A percentile compares a stretch with the other conserved stretches of the same genome.
Evolutionary conservation across 2,113 vertebrate species (phyloP).

Genomic region (Tragelaphus scriptus): DNA sequence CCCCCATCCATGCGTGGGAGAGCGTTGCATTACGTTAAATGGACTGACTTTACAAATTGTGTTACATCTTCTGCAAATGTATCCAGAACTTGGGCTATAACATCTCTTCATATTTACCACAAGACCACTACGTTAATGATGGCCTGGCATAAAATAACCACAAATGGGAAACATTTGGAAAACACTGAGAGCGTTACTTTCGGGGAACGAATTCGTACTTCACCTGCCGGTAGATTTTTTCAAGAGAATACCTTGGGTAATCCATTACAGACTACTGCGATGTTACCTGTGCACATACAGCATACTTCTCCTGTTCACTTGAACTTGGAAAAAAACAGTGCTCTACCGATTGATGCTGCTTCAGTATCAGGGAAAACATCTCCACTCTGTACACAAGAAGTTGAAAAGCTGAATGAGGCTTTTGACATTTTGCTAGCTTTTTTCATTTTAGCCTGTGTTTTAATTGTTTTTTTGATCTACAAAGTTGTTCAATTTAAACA

Average conservation of each 20-base stretch:
- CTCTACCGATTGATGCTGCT: constrained; percentile 58
- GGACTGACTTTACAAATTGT: constrained; percentile 73
- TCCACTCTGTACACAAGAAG: constrained; percentile 77
- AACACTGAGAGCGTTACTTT: constrained; percentile 25
- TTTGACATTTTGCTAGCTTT: constrained; percentile 85
- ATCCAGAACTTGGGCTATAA: constrained; percentile 39
- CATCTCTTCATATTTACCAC: background rate
- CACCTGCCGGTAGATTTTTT: constrained; percentile 44
- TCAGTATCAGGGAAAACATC: constrained; percentile 75
- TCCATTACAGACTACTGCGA: constrained; percentile 39
- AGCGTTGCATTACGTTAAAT: constrained; percentile 68
- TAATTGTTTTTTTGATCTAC: constrained; percentile 81
- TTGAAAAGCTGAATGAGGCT: constrained; percentile 80
- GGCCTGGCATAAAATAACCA: constrained; percentile 69
- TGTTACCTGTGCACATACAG: constrained; percentile 64
- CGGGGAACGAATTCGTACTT: constrained; percentile 54
- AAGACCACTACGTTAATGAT: constrained; percentile 64
- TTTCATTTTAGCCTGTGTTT: constrained; percentile 83
- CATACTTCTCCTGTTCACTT: constrained; percentile 71
- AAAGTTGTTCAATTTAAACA: constrained; percentile 81
- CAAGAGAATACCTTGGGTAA: constrained; percentile 62
- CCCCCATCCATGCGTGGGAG: constrained; percentile 74
- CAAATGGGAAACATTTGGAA: constrained; percentile 44
- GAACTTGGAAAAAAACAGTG: constrained; percentile 51
- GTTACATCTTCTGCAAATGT: constrained; percentile 22